Evolutionary conservation across 2,113 vertebrate genomes (phyloP).

Genomic region (Cettia cetti): DNA sequence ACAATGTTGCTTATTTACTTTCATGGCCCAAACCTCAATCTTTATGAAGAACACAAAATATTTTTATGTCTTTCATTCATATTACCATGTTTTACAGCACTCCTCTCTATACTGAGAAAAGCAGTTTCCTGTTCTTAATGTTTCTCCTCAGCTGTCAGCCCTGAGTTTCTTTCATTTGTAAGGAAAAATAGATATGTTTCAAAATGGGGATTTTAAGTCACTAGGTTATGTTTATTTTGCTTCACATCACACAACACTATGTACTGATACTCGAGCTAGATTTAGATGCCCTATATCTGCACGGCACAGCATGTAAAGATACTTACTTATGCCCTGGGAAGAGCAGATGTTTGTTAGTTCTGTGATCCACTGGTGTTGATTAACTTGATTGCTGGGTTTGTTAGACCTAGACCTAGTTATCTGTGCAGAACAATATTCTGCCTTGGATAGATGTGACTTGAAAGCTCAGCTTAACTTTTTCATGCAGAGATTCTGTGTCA

Average conservation of each 20-base stretch:
- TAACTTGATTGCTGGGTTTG: conserved; percentile 35
- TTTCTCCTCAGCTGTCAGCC: background rate
- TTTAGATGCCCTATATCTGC: background rate
- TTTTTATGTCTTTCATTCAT: background rate
- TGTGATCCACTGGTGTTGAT: background rate
- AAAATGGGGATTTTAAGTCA: background rate
- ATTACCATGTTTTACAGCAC: background rate
- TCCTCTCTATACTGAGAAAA: background rate
- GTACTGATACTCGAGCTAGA: background rate
- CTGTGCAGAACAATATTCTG: background rate
- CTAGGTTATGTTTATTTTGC: background rate
- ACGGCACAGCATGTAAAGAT: background rate
- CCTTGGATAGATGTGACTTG: background rate
- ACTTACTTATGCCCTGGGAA: background rate
- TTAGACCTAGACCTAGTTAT: background rate
- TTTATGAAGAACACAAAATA: background rate
- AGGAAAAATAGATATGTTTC: background rate
- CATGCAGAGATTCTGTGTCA: background rate
- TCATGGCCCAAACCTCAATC: background rate
- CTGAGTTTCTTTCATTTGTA: background rate
- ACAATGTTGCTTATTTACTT: background rate
- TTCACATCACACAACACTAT: background rate
- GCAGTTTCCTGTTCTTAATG: background rate
- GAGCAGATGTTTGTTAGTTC: conserved; percentile 15
- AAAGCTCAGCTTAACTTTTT: conserved; percentile 14